These are phyloP conservation scores for Clitarchus hookeri DNA, from an alignment of 2,888 invertebrate genomes.

Conservation along the genomic window DNA sequence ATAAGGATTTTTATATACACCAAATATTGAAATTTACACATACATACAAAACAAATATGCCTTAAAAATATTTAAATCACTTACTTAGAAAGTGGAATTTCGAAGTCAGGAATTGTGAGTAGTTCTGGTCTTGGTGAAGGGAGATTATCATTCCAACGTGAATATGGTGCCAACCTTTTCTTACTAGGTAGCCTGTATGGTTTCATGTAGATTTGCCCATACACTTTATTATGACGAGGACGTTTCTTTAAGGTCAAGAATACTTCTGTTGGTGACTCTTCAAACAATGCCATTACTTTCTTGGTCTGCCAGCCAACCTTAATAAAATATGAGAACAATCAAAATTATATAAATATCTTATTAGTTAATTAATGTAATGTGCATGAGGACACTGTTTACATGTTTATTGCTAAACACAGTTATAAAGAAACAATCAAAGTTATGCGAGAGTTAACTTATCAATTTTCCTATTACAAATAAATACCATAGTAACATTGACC, in stretches of 20 bases:
- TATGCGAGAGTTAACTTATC: too few species aligned
- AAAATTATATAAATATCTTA: too few species aligned
- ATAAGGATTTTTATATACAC: too few species aligned
- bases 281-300: slow-evolving; percentile 72
- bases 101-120: slow-evolving; percentile 64
- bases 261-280: slow-evolving; percentile 80
- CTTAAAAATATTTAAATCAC: not conserved
- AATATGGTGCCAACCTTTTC: slow-evolving; percentile 66
- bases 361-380: too few species aligned
- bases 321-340: slow-evolving; percentile 38
- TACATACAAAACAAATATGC: not conserved
- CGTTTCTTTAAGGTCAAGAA: slow-evolving; percentile 80
- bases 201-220: slow-evolving; percentile 74
- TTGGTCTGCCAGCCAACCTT: slow-evolving; percentile 83
- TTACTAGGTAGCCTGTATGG: slow-evolving; percentile 74
- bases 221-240: slow-evolving; percentile 79
- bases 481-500: too few species aligned
- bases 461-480: too few species aligned
- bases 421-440: too few species aligned
- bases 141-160: slow-evolving; percentile 70
- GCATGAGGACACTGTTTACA: too few species aligned
- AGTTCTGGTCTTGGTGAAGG: slow-evolving; percentile 68
- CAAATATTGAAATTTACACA: too few species aligned
- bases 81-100: slow-evolving; percentile 56
- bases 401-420: too few species aligned